Evolutionary conservation across 92 coral and sea anemone species (phyloP).

Genomic region (Paramuricea clavata): DNA sequence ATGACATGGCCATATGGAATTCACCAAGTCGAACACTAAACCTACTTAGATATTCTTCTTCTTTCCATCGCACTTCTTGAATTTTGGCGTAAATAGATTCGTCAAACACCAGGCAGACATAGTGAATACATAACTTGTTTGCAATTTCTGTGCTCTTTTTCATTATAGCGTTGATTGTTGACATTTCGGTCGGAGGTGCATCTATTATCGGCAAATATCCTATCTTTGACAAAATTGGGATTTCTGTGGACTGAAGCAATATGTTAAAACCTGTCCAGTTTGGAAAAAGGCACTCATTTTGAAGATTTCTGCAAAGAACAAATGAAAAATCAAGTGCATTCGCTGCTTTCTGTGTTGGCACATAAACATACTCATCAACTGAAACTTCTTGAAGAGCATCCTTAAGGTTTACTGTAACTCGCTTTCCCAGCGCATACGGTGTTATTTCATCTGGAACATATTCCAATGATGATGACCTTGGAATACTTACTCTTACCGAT

Average conservation of each 20-base stretch:
- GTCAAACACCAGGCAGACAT: not conserved
- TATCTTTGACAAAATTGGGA: slow-evolving; percentile 36
- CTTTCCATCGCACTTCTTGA: slow-evolving; percentile 55
- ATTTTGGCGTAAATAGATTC: slow-evolving; percentile 46
- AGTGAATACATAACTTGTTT: not conserved
- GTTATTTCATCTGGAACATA: not conserved
- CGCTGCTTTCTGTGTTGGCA: not conserved
- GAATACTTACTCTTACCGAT: not conserved
- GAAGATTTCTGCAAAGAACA: not conserved
- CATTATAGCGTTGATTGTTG: not conserved
- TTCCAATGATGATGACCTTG: not conserved
- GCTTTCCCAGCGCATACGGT: not conserved
- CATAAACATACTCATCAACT: not conserved
- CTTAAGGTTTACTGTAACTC: not conserved
- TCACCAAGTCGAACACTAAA: slow-evolving; percentile 50
- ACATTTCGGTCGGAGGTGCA: not conserved
- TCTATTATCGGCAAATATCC: not conserved
- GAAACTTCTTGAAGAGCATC: not conserved
- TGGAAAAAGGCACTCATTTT: not conserved
- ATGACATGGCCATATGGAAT: slow-evolving; percentile 52
- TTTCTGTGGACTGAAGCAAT: not conserved
- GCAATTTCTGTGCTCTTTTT: not conserved
- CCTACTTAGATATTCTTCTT: slow-evolving; percentile 2
- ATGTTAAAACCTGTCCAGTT: slow-evolving; percentile 64
- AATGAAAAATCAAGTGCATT: not conserved